Conservation (phyloP, 2,797 vertebrate genomes). For the Prionace glauca region DNA sequence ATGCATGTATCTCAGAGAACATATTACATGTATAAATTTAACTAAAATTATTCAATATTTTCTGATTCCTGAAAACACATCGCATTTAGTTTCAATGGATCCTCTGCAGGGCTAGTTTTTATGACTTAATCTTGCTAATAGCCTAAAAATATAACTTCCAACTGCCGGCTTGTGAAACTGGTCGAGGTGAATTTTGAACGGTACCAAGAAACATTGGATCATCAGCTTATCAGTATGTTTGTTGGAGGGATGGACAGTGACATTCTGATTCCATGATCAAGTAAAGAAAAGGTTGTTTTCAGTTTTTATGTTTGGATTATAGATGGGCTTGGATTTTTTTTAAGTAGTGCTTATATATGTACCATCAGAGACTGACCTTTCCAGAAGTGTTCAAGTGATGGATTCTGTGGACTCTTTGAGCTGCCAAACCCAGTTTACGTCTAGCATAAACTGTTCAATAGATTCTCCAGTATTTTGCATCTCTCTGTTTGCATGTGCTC, state of each 20-base stretch:
- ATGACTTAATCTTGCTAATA: not conserved
- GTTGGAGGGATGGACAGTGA: not conserved
- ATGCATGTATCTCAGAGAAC: not conserved
- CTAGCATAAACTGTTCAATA: not conserved
- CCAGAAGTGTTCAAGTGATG: not conserved
- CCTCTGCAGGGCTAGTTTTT: not conserved
- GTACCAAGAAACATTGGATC: not conserved
- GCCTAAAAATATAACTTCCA: not conserved
- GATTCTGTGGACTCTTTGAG: not conserved
- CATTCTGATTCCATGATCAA: not conserved
- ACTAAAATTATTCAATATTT: not conserved
- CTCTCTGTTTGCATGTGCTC: not conserved
- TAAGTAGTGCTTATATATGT: not conserved
- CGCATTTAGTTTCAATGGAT: not conserved
- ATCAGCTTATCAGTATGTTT: not conserved
- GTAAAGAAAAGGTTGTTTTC: not conserved
- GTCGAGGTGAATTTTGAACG: not conserved
- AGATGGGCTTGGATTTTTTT: not conserved
- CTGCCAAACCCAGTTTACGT: not conserved
- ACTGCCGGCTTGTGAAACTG: not conserved
- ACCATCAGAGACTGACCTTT: not conserved
- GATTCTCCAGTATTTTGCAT: not conserved
- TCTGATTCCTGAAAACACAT: not conserved
- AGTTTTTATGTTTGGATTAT: not conserved
- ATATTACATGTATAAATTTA: not conserved